These are phyloP conservation scores for Phortica variegata DNA, from an alignment of 1,140 invertebrate species.

Conservation along the genomic window DNA sequence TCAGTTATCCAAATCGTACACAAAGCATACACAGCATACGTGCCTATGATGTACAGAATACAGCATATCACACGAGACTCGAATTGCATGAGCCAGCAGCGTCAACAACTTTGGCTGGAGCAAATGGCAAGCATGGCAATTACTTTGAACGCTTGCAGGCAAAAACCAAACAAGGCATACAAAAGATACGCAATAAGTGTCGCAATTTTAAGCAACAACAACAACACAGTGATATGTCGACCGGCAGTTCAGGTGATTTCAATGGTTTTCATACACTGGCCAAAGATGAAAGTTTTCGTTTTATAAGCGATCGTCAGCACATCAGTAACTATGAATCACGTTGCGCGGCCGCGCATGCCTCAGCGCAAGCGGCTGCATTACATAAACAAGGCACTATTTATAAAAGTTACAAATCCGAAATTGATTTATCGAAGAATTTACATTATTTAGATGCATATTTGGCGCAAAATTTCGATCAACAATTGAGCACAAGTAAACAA, in stretches of 20 bases:
- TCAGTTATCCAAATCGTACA: conserved; percentile 51
- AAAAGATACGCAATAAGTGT: conserved; percentile 52
- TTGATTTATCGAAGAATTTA: conserved; percentile 53
- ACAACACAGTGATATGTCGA: conserved; percentile 2
- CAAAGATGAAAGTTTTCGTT: conserved; percentile 52
- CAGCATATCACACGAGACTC: conserved; percentile 23
- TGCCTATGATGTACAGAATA: conserved; percentile 38
- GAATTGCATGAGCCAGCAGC: conserved; percentile 2
- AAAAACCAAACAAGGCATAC: conserved; percentile 45
- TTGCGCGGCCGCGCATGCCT: conserved; percentile 26
- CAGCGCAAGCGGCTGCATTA: too few relatives aligned
- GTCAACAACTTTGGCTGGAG: conserved; percentile 32
- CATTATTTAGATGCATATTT: conserved; percentile 53
- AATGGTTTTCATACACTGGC: conserved; percentile 42
- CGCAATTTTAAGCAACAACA: conserved; percentile 37
- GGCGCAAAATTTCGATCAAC: conserved; percentile 50
- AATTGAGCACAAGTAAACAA: conserved; percentile 31
- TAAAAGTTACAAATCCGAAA: conserved; percentile 56
- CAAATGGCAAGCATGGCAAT: too few relatives aligned
- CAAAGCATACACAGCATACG: conserved; percentile 47
- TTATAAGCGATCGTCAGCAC: conserved; percentile 43
- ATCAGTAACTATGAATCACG: conserved; percentile 46
- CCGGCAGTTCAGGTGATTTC: conserved; percentile 30
- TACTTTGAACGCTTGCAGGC: conserved; percentile 50
- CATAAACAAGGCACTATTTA: conserved; percentile 46